Evolutionary conservation across 2,797 vertebrate species (phyloP).

Genomic region (Macropus fuliginosus): DNA sequence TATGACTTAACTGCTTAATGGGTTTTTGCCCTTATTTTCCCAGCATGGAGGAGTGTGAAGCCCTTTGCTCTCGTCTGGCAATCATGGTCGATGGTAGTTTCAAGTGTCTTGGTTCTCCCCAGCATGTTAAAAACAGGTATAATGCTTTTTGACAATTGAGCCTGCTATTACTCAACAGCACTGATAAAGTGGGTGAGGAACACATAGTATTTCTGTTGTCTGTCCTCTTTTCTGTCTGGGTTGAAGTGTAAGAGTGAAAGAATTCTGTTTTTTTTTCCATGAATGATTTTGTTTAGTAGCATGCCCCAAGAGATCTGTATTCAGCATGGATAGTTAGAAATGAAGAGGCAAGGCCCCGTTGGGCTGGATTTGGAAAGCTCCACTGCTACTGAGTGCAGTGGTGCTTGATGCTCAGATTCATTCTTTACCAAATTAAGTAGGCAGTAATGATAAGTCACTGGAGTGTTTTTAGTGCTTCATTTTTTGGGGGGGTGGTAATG

Average conservation of each 20-base stretch:
- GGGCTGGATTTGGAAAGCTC: not conserved
- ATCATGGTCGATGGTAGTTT: constrained; percentile 95
- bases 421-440: not conserved
- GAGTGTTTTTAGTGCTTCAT: not conserved
- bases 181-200: not conserved
- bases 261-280: not conserved
- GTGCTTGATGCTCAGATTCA: not conserved
- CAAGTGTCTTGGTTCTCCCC: constrained; percentile 93
- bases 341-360: accelerated
- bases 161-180: constrained; percentile 16
- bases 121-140: constrained; percentile 96
- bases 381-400: accelerated
- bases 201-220: not conserved
- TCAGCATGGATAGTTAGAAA: not conserved
- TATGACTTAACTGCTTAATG: not conserved
- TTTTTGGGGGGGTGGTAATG: not conserved
- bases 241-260: not conserved
- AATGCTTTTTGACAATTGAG: not conserved
- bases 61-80: constrained; percentile 92
- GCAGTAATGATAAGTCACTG: not conserved
- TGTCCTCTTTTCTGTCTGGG: not conserved
- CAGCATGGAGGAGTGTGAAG: constrained; percentile 98
- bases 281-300: not conserved
- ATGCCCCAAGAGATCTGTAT: not conserved
- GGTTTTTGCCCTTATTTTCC: not conserved